Conservation (phyloP, 2,797 vertebrate genomes). For the Rhabdophis nuchalis region DNA sequence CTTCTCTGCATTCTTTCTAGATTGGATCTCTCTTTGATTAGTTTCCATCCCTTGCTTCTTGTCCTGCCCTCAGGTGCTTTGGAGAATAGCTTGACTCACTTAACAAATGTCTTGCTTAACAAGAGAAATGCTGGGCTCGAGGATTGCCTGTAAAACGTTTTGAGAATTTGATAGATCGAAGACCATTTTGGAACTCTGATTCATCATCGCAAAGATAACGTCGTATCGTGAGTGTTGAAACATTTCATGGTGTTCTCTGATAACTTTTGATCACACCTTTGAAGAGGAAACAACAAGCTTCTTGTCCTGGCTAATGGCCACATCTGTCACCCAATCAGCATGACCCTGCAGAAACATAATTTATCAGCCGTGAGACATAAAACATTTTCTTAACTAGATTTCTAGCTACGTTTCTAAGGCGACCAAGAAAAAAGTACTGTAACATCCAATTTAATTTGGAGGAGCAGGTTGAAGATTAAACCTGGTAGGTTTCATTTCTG, state of each 20-base stretch:
- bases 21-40: no score
- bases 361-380: constrained; percentile 2
- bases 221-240: not conserved
- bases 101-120: no score
- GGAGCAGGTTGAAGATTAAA: not conserved
- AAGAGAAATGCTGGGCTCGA: no score
- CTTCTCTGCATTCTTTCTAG: no score
- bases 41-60: no score
- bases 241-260: not conserved
- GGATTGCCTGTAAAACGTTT: no score
- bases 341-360: constrained; percentile 72
- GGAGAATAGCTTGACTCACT: no score
- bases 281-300: constrained; percentile 76
- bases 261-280: constrained; percentile 65
- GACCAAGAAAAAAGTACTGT: not conserved
- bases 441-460: not conserved
- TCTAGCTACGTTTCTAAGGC: not conserved
- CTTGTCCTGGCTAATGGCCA: constrained; percentile 69
- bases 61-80: no score
- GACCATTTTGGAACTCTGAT: not conserved
- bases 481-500: not conserved
- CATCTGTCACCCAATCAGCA: constrained; percentile 77
- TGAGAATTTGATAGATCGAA: not conserved
- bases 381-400: not conserved
- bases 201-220: not conserved